These are phyloP conservation scores for Archaeoteleia sp. DNA, from an alignment of 2,888 invertebrate species.

Conservation along the genomic window DNA sequence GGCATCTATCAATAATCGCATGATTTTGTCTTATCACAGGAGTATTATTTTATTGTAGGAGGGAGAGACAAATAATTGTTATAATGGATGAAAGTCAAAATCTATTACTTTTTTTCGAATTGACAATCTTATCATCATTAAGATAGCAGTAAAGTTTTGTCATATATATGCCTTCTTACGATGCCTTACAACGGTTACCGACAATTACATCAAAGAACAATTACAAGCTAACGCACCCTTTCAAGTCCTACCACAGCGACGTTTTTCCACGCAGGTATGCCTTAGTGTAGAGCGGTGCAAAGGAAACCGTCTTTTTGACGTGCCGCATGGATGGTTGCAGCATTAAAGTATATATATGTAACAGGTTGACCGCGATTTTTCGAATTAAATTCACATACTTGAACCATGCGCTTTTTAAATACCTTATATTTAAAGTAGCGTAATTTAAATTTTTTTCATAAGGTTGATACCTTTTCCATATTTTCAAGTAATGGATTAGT, in stretches of 20 bases:
- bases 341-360: conserved; percentile 26
- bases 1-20: no score
- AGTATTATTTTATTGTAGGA: no score
- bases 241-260: conserved; percentile 60
- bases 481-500: no score
- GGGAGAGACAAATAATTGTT: no score
- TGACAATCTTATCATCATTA: conserved; percentile 25
- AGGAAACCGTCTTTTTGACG: conserved; percentile 59
- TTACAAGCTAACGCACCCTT: conserved; percentile 70
- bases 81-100: no score
- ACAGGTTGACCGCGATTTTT: conserved; percentile 49
- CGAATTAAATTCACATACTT: conserved; percentile 41
- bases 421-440: conserved; percentile 2
- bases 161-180: conserved; percentile 44
- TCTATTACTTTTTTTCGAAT: no score
- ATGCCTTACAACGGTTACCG: conserved; percentile 40
- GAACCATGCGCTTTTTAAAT: conserved; percentile 12
- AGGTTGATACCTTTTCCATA: background rate
- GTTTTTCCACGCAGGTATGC: conserved; percentile 66
- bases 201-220: conserved; percentile 72
- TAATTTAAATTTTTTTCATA: background rate
- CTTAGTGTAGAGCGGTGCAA: conserved; percentile 58
- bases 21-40: no score
- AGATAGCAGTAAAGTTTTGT: conserved; percentile 42
- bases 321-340: conserved; percentile 40